Evolutionary conservation across 2,888 invertebrate genomes (phyloP), one percentile per base, ranked within the genome.

Genomic region (Pharmacophagus antenor): DNA sequence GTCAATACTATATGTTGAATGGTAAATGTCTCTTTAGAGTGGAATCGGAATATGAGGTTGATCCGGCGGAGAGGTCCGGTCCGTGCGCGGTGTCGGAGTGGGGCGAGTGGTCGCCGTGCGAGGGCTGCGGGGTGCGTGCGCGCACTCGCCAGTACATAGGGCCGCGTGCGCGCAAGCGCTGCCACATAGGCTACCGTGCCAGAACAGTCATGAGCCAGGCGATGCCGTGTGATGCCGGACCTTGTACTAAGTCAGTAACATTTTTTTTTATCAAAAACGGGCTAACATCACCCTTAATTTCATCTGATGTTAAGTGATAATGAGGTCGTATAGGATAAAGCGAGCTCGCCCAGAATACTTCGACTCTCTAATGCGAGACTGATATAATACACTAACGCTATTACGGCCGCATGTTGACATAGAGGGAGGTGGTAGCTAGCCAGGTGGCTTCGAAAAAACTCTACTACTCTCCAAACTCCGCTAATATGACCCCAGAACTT

Each of bases 31-130:
- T 10, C 7, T 31, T 17, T 18, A 90, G 91, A 62, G 84, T 82
- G 62, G 79, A 72, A 64, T 88, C 83, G 61, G 92, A 82, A 63
- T 89, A 80, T 71, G 91, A 91, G 71, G 84, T 84, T n/a, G 89
- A 90, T 3, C 89, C 84, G 47, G 92, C 80, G 22, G 85, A 65
- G 65, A 65, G 77, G 12, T 66, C 75, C 15, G 82, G 84, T n/a
- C 90, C 77, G 63, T 96, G 96, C 73, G 94, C 94, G 0, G 85
- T 96, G 56, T 93, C 95, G 0, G 87, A 92, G 18, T 97, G 96
- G 96, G 92, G 94, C 1, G 92, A 92, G 37, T 97, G 96, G 96
- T 95, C 95, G 0, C 92, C 94, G 23, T 97, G 97, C 78, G 82
- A 78, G 62, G 95, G 95, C 5, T 94, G 93, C 37, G 93, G 96